These are phyloP conservation scores for Microctenopoma stevenorrisi DNA, from an alignment of 2,797 vertebrate species.

Conservation along the genomic window DNA sequence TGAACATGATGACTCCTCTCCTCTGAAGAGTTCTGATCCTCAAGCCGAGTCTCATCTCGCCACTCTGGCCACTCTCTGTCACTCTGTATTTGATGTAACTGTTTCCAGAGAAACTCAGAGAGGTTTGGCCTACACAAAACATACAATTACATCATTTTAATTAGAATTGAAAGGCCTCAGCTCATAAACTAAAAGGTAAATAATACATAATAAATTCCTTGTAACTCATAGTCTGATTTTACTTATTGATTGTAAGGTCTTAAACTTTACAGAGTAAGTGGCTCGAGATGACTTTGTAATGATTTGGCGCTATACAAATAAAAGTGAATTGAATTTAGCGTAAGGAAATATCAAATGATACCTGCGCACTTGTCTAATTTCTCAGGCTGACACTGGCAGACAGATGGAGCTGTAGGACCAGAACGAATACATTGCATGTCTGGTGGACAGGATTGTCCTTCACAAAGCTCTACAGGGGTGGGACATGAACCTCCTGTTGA, in stretches of 20 bases:
- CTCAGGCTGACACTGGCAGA: constrained; percentile 90
- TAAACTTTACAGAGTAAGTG: no score
- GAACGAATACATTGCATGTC: constrained; percentile 91
- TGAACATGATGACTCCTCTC: constrained; percentile 95
- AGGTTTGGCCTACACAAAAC: constrained; percentile 80
- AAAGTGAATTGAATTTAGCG: neutral
- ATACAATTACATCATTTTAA: neutral
- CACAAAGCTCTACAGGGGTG: constrained; percentile 84
- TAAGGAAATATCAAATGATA: constrained; percentile 49
- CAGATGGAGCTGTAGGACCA: constrained; percentile 86
- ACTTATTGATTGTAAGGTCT: no score
- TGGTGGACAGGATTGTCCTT: constrained; percentile 89
- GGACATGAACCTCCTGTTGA: constrained; percentile 88
- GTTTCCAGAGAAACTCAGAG: constrained; percentile 93
- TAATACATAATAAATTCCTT: neutral
- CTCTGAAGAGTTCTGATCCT: constrained; percentile 91
- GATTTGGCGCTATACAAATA: no score
- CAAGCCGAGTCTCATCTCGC: constrained; percentile 92
- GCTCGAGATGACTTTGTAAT: no score
- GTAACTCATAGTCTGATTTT: no score
- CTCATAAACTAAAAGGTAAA: neutral
- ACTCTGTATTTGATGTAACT: constrained; percentile 96
- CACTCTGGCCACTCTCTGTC: constrained; percentile 86
- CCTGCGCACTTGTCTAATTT: constrained; percentile 88
- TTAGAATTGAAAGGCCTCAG: neutral